phyloP scores from a whole-genome alignment of 2,113 vertebrate species.

The Aptenodytes patagonicus region DNA sequence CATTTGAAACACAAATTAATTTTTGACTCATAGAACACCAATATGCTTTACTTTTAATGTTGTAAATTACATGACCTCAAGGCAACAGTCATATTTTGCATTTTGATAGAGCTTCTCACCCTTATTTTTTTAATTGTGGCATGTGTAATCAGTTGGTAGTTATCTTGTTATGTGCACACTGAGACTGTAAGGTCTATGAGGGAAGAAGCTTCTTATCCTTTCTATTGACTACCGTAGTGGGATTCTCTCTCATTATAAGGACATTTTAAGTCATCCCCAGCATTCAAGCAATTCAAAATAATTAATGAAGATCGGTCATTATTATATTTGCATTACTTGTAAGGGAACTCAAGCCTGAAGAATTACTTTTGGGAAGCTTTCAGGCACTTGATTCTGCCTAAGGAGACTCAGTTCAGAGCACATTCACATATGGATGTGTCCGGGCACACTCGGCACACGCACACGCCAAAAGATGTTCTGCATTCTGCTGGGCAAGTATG shows the following conservation, averaged over 20 bases:
- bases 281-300: neutral
- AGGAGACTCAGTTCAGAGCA: neutral
- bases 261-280: neutral
- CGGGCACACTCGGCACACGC: neutral
- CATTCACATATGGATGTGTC: neutral
- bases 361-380: neutral
- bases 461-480: neutral
- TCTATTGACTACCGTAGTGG: neutral
- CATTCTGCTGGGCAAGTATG: neutral
- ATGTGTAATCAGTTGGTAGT: neutral
- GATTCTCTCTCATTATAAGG: neutral
- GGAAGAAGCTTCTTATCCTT: neutral
- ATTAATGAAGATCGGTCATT: neutral
- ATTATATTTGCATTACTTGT: neutral
- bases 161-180: neutral
- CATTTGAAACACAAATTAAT: neutral
- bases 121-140: neutral
- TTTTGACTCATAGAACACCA: neutral
- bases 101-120: neutral
- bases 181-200: neutral
- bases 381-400: neutral
- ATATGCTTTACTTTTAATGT: neutral
- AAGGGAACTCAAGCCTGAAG: neutral
- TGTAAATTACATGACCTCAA: neutral
- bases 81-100: neutral